These are phyloP conservation scores for Cephalopterus ornatus DNA, from an alignment of 2,113 vertebrate genomes.

Conservation along the genomic window DNA sequence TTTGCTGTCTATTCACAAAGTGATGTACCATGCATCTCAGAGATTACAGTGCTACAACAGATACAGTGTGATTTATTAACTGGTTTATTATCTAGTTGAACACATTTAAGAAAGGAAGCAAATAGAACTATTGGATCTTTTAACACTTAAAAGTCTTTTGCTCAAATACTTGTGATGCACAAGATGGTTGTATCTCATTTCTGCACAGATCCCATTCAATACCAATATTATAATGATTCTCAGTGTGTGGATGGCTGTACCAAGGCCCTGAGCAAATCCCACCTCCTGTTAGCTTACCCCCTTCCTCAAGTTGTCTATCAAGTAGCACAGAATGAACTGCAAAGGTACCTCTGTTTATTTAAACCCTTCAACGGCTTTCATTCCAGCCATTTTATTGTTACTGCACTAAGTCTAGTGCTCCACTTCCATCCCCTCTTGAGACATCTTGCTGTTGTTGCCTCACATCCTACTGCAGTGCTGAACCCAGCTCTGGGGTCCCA, in stretches of 20 bases:
- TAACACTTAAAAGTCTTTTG: background rate
- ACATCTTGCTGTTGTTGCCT: background rate
- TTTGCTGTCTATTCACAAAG: background rate
- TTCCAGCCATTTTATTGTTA: background rate
- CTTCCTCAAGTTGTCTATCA: background rate
- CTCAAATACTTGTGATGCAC: background rate
- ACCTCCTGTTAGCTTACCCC: background rate
- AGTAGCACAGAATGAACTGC: background rate
- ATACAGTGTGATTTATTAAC: background rate
- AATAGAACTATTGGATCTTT: background rate
- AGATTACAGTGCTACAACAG: background rate
- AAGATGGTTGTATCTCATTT: background rate
- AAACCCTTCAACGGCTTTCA: background rate
- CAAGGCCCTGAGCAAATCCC: background rate
- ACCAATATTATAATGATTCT: background rate
- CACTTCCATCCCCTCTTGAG: background rate
- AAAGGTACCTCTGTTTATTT: background rate
- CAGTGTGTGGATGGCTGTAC: rapidly evolving
- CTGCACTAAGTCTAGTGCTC: background rate
- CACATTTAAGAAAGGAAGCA: background rate
- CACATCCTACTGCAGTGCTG: background rate
- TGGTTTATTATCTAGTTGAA: background rate
- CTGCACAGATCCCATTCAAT: background rate
- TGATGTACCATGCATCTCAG: background rate
- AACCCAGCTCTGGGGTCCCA: background rate